Conservation (phyloP, 2,797 vertebrate genomes). For the Heteromormyrus szaboi region DNA sequence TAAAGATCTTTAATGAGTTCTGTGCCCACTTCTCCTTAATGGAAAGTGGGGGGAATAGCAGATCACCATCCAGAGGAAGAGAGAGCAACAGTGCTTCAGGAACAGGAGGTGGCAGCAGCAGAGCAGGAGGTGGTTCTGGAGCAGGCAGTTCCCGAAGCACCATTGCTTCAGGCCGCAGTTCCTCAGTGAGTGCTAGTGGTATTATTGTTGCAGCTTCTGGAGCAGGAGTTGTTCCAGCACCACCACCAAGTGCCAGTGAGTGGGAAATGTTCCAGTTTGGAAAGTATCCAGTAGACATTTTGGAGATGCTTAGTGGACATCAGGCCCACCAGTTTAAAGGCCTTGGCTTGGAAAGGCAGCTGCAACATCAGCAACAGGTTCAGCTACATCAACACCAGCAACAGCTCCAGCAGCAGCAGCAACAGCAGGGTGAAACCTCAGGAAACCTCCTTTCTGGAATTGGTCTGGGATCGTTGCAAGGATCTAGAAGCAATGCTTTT, state of each 20-base stretch:
- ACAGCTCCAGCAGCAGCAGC: constrained; percentile 66
- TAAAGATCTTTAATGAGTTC: background rate
- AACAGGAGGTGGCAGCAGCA: constrained; percentile 12
- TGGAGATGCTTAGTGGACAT: constrained; percentile 76
- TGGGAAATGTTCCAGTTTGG: constrained; percentile 74
- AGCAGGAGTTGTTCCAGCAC: constrained; percentile 27
- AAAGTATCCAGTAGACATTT: constrained; percentile 76
- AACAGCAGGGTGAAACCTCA: constrained; percentile 55
- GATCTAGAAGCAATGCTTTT: constrained; percentile 63
- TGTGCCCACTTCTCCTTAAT: constrained; percentile 15
- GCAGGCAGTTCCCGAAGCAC: background rate
- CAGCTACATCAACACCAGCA: constrained; percentile 73
- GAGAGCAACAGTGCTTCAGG: constrained; percentile 10
- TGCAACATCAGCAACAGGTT: constrained; percentile 72
- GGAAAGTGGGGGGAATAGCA: constrained; percentile 20
- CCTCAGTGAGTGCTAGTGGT: constrained; percentile 10
- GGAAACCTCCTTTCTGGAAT: constrained; percentile 67
- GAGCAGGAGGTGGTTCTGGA: constrained; percentile 8
- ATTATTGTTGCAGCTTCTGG: constrained; percentile 21
- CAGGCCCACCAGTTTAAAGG: constrained; percentile 75
- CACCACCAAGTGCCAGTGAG: constrained; percentile 27
- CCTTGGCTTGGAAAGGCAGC: constrained; percentile 65
- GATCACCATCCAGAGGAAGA: constrained; percentile 12
- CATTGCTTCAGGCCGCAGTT: background rate
- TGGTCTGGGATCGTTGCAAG: constrained; percentile 63